Evolutionary conservation across 2,888 invertebrate species (phyloP).

Genomic region (Chloroclystis v-ata): DNA sequence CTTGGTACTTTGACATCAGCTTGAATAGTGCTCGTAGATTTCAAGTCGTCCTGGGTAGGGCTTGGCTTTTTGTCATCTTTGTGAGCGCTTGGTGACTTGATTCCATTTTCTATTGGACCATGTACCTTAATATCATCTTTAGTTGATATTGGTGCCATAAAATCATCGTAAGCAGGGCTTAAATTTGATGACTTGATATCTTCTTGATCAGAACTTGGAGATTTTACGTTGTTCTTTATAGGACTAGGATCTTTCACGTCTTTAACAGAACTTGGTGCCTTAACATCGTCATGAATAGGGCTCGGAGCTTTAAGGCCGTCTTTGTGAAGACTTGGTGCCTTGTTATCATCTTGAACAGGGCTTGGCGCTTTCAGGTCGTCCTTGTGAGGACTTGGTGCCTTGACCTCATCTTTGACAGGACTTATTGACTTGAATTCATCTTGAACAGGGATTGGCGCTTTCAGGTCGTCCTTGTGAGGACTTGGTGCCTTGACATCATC

Average conservation of each 20-base stretch:
- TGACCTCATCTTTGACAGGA: constrained; percentile 12
- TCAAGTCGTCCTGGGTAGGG: neutral
- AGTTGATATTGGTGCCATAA: constrained; percentile 4
- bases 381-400: constrained; percentile 1
- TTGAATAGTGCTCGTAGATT: too few relatives aligned
- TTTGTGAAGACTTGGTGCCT: constrained; percentile 9
- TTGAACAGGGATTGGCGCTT: constrained; percentile 9
- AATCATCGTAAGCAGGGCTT: constrained; percentile 11
- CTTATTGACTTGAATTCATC: constrained; percentile 12
- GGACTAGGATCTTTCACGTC: constrained; percentile 10
- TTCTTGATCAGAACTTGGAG: constrained; percentile 8
- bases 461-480: constrained; percentile 7
- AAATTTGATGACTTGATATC: constrained; percentile 14
- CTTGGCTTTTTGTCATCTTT: constrained; percentile 10
- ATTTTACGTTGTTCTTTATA: constrained; percentile 5
- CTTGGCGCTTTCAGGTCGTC: neutral
- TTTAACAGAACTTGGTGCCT: constrained; percentile 9
- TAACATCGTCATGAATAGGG: constrained; percentile 5
- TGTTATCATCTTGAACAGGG: constrained; percentile 1
- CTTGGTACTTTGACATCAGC: constrained; percentile 8
- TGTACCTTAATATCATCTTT: constrained; percentile 2
- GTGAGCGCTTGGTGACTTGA: constrained; percentile 12
- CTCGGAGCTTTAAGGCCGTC: neutral
- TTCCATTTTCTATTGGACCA: neutral
- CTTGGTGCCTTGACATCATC: neutral